Conservation (phyloP, 2,797 vertebrate genomes). For the Halcyon badia region DNA sequence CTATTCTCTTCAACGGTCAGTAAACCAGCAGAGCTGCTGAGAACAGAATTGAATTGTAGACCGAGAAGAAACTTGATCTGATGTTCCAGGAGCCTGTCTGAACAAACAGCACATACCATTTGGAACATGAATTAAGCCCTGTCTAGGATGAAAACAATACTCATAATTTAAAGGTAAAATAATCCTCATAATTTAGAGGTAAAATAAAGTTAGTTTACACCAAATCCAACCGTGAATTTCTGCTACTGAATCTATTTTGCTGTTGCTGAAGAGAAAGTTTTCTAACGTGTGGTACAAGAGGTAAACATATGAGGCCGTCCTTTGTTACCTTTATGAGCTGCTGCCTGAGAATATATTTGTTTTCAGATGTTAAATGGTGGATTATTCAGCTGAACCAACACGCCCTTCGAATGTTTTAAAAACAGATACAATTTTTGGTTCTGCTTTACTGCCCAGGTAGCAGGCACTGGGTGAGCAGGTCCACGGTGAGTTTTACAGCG, state of each 20-base stretch:
- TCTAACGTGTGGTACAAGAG: neutral
- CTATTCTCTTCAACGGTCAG: neutral
- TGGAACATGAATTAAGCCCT: neutral
- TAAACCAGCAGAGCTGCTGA: neutral
- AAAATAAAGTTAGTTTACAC: neutral
- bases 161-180: fast-evolving
- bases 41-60: neutral
- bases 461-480: too few species aligned
- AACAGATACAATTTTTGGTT: fast-evolving
- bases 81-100: neutral
- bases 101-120: neutral
- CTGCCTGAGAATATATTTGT: neutral
- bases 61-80: neutral
- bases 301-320: neutral
- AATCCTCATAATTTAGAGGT: neutral
- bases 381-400: neutral
- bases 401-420: too few species aligned
- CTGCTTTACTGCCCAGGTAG: neutral
- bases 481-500: fast-evolving
- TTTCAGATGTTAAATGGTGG: fast-evolving
- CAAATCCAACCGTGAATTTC: neutral
- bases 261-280: neutral
- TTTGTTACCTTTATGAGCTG: neutral
- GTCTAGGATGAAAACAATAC: neutral
- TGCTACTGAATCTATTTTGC: neutral